A percentile compares a stretch with the other conserved stretches of the same genome.
phyloP scores from a whole-genome alignment of 2,113 vertebrate species.

The Scomber scombrus region DNA sequence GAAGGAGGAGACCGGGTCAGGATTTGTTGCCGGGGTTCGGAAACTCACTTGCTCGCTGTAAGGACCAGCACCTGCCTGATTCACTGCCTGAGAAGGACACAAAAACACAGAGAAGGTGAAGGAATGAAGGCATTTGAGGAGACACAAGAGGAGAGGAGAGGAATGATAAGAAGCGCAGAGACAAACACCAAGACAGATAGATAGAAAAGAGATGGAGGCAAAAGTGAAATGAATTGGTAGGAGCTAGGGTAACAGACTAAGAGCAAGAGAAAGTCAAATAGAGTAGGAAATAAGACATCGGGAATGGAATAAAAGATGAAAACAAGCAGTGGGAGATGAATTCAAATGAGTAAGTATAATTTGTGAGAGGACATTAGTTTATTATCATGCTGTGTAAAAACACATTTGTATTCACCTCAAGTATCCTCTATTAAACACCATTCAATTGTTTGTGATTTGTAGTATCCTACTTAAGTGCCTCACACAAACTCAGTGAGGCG shows the following conservation, averaged over 20 bases:
- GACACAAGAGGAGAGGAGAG: background rate
- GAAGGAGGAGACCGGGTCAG: slow-evolving; percentile 87
- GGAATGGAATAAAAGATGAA: background rate
- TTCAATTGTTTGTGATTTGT: background rate
- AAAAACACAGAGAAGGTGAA: background rate
- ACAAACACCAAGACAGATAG: background rate
- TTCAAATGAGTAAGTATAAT: slow-evolving; percentile 7
- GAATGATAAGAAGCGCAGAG: background rate
- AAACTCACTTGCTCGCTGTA: slow-evolving; percentile 91
- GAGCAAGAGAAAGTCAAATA: slow-evolving; percentile 14
- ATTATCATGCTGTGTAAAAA: background rate
- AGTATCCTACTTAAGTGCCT: background rate
- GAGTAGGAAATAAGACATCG: background rate
- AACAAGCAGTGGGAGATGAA: slow-evolving; percentile 7
- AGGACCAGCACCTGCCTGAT: slow-evolving; percentile 93
- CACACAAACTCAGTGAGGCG: background rate
- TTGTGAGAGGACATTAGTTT: slow-evolving; percentile 14
- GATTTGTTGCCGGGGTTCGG: slow-evolving; percentile 89
- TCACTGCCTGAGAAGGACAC: slow-evolving; percentile 87
- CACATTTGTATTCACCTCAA: slow-evolving; percentile 39
- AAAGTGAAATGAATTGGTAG: background rate
- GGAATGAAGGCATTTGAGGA: background rate
- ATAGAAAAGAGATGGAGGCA: background rate
- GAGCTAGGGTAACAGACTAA: slow-evolving; percentile 1
- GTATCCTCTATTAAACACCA: slow-evolving; percentile 11